A percentile compares a stretch with the other conserved stretches of the same genome.
phyloP scores from a whole-genome alignment of 1,140 invertebrate species.

The Pogonus chalceus region DNA sequence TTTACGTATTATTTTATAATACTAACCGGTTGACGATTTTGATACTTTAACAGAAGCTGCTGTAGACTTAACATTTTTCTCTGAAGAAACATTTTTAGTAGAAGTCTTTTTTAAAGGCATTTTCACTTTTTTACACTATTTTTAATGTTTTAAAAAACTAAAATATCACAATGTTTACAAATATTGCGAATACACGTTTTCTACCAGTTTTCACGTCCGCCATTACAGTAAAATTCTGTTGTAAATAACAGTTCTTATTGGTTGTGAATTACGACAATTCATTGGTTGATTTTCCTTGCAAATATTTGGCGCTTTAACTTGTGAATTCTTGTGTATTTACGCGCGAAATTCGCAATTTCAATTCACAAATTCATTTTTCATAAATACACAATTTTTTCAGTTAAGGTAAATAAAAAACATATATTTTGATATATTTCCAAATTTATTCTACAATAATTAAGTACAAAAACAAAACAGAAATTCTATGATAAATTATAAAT shows the following conservation, averaged over 20 bases:
- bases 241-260: no score
- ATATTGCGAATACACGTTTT: neutral
- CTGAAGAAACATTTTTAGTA: neutral
- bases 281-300: neutral
- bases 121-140: neutral
- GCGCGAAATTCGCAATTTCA: neutral
- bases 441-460: neutral
- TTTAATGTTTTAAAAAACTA: neutral
- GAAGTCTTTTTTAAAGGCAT: neutral
- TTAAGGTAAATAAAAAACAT: neutral
- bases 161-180: neutral
- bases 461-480: neutral
- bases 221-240: constrained; percentile 2
- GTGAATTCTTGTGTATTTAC: neutral
- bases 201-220: neutral
- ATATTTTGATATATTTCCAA: neutral
- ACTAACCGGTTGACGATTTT: neutral
- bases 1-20: no score
- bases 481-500: neutral
- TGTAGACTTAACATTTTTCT: neutral
- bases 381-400: neutral
- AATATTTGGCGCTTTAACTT: neutral
- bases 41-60: neutral
- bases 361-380: neutral
- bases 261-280: neutral